Conservation (phyloP, 2,888 invertebrate species). For the Orgyia antiqua region DNA sequence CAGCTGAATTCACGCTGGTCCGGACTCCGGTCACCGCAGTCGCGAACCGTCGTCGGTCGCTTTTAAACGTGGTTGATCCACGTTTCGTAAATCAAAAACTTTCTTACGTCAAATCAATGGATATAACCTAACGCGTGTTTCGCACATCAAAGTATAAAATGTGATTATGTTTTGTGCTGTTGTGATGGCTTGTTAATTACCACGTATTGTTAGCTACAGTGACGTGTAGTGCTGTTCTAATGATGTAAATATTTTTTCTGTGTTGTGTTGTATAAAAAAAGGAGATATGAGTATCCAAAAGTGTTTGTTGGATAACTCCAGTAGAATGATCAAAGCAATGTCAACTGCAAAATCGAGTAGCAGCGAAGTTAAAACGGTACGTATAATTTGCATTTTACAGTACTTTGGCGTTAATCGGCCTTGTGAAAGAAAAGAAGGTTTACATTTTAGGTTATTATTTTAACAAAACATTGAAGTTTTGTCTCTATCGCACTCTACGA, state of each 20-base stretch:
- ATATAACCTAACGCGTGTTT: conserved; percentile 73
- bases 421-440: conserved; percentile 22
- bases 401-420: conserved; percentile 24
- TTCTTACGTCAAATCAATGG: conserved; percentile 77
- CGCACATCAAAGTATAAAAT: conserved; percentile 43
- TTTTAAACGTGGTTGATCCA: conserved; percentile 34
- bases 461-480: conserved; percentile 18
- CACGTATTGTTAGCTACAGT: conserved; percentile 34
- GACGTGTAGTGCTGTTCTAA: conserved; percentile 50
- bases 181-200: conserved; percentile 43
- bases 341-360: conserved; percentile 63
- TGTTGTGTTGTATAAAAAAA: conserved; percentile 41
- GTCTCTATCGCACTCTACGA: conserved; percentile 9
- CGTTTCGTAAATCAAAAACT: conserved; percentile 49
- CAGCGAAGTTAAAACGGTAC: conserved; percentile 67
- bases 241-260: conserved; percentile 62
- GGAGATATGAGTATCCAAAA: conserved; percentile 73
- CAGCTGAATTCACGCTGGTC: conserved; percentile 41
- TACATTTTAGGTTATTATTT: conserved; percentile 24
- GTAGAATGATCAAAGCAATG: conserved; percentile 75
- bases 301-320: conserved; percentile 74
- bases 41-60: conserved; percentile 35
- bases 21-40: conserved; percentile 39
- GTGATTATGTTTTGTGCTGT: conserved; percentile 49
- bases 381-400: conserved; percentile 25